Base-by-base conservation (phyloP, 1,140 invertebrate species). In the Drosophila ohnishii region DNA sequence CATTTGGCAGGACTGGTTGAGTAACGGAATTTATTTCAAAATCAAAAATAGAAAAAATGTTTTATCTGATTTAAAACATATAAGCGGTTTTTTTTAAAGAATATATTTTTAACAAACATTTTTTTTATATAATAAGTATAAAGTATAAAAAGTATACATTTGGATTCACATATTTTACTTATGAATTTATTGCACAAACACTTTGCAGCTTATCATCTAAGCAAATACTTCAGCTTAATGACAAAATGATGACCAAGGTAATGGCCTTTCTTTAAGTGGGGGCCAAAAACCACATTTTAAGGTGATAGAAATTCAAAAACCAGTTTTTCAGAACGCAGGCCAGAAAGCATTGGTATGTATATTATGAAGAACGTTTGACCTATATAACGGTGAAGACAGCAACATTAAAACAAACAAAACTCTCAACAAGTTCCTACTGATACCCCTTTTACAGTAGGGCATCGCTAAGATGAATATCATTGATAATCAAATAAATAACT, bases 361-460 rank as follows among this genome's bases (percentile, higher is more conserved):
- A 22, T 51, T 60, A 60, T 19, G 7, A 61, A 45, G 14, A 61
- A 22, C 59, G 30, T 64, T 60, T 64, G 61, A 34, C 61, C 61
- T 28, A 61, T 61, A 35, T 34, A 35, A 35, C 39, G 30, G 28
- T 11, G 40, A 44, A 64, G 56, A 61, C 28, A 30, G 34, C 53
- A 60, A 30, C 9, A 30, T 62, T 39, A 13, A 63, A 63, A 62
- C 60, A 66, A 66, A 67, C 35, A 67, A 67, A 40, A 50, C 35
- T 51, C 35, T 66, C 16, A 53, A 53, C 61, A 40, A 67, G 61
- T 66, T 67, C 3, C 9, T 35, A 28, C 62, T 61, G 56, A 64
- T 42, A 44, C 39, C n/a, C 37, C 28, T 22, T 19, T 19, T n/a
- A 64, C 61, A 65, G 62, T 62, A 11, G 0, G 4, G 16, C 51